Conservation (phyloP, 2,113 vertebrate species). For the Oreochromis tanganicae region DNA sequence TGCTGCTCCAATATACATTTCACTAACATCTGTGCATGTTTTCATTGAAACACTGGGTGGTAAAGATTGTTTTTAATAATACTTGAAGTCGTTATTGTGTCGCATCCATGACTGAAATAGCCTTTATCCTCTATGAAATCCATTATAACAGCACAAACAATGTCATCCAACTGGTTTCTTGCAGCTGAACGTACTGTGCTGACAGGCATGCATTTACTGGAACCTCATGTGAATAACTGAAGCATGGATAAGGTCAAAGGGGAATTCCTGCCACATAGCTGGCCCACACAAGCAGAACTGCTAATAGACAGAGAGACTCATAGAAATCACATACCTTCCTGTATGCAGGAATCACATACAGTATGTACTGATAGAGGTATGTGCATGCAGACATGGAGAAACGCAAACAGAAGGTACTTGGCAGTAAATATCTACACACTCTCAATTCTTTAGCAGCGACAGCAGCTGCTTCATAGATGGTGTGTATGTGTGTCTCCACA, state of each 20-base stretch:
- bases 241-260: slow-evolving; percentile 27
- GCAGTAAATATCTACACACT: slow-evolving; percentile 17
- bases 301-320: not conserved
- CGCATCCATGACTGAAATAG: not conserved
- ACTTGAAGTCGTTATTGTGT: not conserved
- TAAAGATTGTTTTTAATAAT: not conserved
- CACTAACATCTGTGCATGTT: not conserved
- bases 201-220: slow-evolving; percentile 23
- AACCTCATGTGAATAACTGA: slow-evolving; percentile 41
- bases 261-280: slow-evolving; percentile 20
- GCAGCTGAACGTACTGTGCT: not conserved
- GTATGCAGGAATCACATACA: not conserved
- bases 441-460: slow-evolving; percentile 16
- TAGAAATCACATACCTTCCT: not conserved
- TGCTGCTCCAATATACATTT: not conserved
- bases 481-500: not conserved
- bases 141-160: not conserved
- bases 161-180: not conserved
- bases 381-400: not conserved
- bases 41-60: not conserved
- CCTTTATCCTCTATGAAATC: not conserved
- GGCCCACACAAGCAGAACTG: slow-evolving; percentile 19
- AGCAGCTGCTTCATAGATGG: slow-evolving; percentile 32
- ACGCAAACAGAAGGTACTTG: not conserved
- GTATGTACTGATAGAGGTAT: not conserved